Conservation (phyloP, 2,113 vertebrate species). For the Petromus typicus region DNA sequence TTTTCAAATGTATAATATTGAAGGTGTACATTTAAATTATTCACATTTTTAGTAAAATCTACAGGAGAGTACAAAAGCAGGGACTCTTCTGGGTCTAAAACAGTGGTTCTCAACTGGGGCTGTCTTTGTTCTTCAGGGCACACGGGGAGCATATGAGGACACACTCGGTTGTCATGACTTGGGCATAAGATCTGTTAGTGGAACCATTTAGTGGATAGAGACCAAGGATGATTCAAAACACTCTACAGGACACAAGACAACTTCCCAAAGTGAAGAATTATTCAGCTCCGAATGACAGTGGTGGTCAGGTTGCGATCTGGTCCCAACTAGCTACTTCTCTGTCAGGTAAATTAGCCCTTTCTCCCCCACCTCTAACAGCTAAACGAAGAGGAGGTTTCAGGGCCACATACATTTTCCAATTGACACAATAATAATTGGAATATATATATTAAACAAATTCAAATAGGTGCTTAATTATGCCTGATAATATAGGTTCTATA, state of each 20-base stretch:
- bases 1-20: background rate
- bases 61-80: background rate
- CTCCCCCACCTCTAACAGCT: background rate
- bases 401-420: background rate
- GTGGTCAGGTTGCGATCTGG: background rate
- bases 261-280: background rate
- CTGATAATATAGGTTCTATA: background rate
- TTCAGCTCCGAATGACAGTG: background rate
- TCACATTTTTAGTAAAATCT: background rate
- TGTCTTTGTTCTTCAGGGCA: background rate
- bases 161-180: background rate
- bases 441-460: background rate
- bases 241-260: background rate
- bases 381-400: background rate
- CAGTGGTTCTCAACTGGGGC: background rate
- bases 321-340: background rate
- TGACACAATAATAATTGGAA: background rate
- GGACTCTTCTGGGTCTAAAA: background rate
- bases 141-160: background rate
- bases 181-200: rapidly evolving
- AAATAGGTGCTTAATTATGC: background rate
- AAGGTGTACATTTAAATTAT: background rate
- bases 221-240: background rate
- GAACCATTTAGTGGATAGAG: background rate
- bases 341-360: background rate